Base-by-base conservation (phyloP, 2,888 invertebrate species). In the Rhodophaea formosa region DNA sequence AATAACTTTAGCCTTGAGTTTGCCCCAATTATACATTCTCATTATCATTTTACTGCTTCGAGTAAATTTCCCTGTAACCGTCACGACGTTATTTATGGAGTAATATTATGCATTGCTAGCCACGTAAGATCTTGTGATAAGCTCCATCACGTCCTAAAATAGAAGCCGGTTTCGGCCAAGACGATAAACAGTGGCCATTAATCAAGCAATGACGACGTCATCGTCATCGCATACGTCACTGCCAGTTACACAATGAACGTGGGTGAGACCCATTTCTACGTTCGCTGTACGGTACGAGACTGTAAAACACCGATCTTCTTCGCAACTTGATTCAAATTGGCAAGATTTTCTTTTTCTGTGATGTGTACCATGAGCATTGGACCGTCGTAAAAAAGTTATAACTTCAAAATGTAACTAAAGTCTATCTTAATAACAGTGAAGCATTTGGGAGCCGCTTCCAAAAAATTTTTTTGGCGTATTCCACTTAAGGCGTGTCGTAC, bases 41-140 rank as follows among this genome's bases (percentile, higher is more conserved):
- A 23, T 23, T 8, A 16, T 17, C 7, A 46, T 12, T 23, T 46
- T 46, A 12, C 15, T 12, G 12, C 14, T 44, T 7, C 17, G 15
- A 43, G 12, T 30, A 49, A 32, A 8, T 49, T 49, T 49, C 35
- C 47, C 58, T 46, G 10, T 16, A 29, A 35, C 32, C 43, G 46
- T 57, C 54, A 51, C 8, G 29, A 56, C 39, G 47, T 49, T 44
- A 51, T 56, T 56, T 56, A 51, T 53, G 16, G 16, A 12, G 30
- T 39, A 46, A 57, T 39, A 53, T 49, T 39, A 35, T 43, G 17
- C 45, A 53, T 57, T 45, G 35, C 43, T 23, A 10, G 15, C 29
- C 43, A 16, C 29, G 44, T 51, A 51, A 51, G 51, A 51, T 51
- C 51, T 51, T 51, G 51, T 51, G 51, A 51, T 51, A 51, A 51